phyloP scores from a whole-genome alignment of 1,140 invertebrate genomes.

The Sinella curviseta region DNA sequence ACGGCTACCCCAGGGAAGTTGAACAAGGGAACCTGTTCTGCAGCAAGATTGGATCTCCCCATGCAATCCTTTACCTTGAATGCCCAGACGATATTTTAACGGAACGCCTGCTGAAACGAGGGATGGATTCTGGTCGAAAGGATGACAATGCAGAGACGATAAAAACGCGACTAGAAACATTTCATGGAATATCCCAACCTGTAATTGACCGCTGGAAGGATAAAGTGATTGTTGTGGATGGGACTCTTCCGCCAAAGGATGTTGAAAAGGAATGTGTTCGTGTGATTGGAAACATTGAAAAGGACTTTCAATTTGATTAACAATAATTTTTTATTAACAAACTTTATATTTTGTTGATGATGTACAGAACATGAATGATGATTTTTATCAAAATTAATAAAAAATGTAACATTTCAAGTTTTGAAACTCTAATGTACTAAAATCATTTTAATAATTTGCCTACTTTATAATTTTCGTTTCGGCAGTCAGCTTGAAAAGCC shows the following conservation, averaged over 20 bases:
- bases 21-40: conserved; percentile 86
- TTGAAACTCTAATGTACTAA: too few species aligned
- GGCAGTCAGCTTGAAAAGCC: not conserved
- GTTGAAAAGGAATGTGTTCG: not conserved
- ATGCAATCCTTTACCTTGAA: conserved; percentile 77
- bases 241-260: not conserved
- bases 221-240: not conserved
- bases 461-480: not conserved
- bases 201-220: conserved; percentile 63
- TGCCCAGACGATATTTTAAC: conserved; percentile 80
- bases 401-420: too few species aligned
- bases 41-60: conserved; percentile 71
- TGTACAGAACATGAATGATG: too few species aligned
- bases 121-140: conserved; percentile 80
- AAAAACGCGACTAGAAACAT: conserved; percentile 85
- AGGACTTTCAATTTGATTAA: too few species aligned
- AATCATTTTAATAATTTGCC: too few species aligned
- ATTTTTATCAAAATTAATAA: too few species aligned
- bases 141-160: conserved; percentile 98
- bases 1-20: conserved; percentile 91
- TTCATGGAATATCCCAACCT: conserved; percentile 82
- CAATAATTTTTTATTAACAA: too few species aligned
- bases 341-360: too few species aligned
- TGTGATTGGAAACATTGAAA: too few species aligned
- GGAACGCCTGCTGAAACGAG: conserved; percentile 78